These are phyloP conservation scores for Helogale parvula DNA, from an alignment of 2,113 vertebrate genomes.

Conservation along the genomic window DNA sequence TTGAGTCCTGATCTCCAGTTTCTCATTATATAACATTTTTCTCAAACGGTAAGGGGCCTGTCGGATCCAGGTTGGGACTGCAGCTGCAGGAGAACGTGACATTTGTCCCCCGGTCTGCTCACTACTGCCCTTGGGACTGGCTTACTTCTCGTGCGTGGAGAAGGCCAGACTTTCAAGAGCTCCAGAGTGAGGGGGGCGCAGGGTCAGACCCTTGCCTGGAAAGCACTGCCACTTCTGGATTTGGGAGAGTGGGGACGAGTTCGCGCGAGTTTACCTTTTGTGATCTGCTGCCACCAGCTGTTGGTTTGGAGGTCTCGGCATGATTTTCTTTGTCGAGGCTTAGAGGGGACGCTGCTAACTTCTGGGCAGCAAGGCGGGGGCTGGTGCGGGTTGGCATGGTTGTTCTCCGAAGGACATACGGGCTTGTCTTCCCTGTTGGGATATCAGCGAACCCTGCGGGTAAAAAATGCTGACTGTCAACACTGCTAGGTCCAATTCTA, in stretches of 20 bases:
- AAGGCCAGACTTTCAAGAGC: background rate
- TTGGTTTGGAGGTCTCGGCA: constrained; percentile 60
- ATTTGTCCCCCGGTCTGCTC: background rate
- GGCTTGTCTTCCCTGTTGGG: constrained; percentile 87
- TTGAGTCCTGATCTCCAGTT: background rate
- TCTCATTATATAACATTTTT: background rate
- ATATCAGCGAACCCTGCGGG: constrained; percentile 91
- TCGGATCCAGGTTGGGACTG: background rate
- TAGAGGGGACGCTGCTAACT: background rate
- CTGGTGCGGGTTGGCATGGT: constrained; percentile 85
- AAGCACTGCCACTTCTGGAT: background rate
- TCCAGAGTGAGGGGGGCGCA: background rate
- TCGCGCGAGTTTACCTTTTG: constrained; percentile 82
- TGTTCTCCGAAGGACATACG: constrained; percentile 88
- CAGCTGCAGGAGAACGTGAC: background rate
- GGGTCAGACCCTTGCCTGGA: background rate
- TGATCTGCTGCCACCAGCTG: constrained; percentile 88
- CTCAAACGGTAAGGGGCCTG: background rate
- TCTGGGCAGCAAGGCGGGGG: constrained; percentile 83
- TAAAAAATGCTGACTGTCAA: constrained; percentile 40
- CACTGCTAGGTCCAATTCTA: background rate
- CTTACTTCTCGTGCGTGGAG: background rate
- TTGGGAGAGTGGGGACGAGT: background rate
- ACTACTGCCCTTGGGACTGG: background rate
- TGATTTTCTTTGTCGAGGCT: constrained; percentile 69